phyloP scores from a whole-genome alignment of 2,797 vertebrate species.

The Pyrocephalus nanus region DNA sequence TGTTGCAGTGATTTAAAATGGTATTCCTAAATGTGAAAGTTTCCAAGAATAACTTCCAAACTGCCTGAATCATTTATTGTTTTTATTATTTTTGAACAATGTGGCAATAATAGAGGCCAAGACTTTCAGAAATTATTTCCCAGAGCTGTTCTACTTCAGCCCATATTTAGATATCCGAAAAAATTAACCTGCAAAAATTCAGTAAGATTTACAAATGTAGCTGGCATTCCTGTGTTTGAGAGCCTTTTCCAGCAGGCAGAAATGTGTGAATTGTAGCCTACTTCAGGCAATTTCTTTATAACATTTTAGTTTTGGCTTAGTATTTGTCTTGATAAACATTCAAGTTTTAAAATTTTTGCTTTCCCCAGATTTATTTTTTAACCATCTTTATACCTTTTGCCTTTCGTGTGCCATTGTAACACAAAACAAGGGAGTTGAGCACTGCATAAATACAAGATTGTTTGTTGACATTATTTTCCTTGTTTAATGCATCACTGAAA shows the following conservation, averaged over 20 bases:
- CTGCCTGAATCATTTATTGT: slow-evolving; percentile 35
- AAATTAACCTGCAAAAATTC: slow-evolving; percentile 18
- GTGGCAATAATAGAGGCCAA: slow-evolving; percentile 25
- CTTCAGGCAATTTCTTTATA: background rate
- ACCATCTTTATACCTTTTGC: background rate
- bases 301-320: background rate
- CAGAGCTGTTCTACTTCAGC: background rate
- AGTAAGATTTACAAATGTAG: background rate
- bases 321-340: background rate
- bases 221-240: background rate
- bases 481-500: background rate
- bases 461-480: background rate
- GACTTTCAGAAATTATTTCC: slow-evolving; percentile 12
- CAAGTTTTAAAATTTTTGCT: background rate
- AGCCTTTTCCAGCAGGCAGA: background rate
- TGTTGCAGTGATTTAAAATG: background rate
- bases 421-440: background rate
- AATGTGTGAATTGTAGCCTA: background rate
- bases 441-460: background rate
- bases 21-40: background rate
- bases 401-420: background rate
- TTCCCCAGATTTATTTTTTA: background rate
- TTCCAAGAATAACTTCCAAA: slow-evolving; percentile 37
- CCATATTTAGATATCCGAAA: background rate
- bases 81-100: slow-evolving; percentile 43